These are phyloP conservation scores for Pantala flavescens DNA, from an alignment of 1,140 invertebrate species.

Conservation along the genomic window DNA sequence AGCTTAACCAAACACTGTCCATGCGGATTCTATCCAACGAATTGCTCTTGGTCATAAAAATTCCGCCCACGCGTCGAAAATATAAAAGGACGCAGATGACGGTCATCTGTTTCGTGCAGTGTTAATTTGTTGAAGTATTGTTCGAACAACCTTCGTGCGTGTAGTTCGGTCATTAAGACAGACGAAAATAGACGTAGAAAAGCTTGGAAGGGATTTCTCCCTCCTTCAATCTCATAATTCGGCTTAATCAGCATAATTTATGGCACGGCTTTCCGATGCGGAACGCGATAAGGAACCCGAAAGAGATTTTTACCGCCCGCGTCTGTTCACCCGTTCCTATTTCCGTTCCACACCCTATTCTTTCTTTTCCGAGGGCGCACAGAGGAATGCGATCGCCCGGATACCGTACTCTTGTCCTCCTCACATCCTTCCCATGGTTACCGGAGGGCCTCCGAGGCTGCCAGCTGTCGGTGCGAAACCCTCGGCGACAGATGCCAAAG, in stretches of 20 bases:
- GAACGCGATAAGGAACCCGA: background rate
- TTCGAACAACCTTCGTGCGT: no score
- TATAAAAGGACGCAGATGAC: no score
- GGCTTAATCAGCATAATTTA: background rate
- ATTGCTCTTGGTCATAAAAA: no score
- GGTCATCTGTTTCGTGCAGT: no score
- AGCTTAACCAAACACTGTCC: no score
- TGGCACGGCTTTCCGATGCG: background rate
- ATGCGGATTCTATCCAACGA: no score
- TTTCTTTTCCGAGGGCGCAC: background rate
- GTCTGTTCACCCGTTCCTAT: background rate
- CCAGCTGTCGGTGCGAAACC: background rate
- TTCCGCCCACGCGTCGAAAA: no score
- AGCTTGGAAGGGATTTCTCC: background rate
- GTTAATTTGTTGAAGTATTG: no score
- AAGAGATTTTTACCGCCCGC: background rate
- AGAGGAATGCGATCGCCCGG: background rate
- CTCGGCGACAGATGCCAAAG: background rate
- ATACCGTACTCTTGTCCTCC: slow-evolving; percentile 3
- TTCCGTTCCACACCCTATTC: background rate
- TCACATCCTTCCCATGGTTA: background rate
- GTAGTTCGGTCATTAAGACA: no score
- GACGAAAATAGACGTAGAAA: no score
- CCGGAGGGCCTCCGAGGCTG: background rate
- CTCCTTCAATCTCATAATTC: background rate